phyloP scores from a whole-genome alignment of 2,888 invertebrate species.

The Cosmia trapezina region DNA sequence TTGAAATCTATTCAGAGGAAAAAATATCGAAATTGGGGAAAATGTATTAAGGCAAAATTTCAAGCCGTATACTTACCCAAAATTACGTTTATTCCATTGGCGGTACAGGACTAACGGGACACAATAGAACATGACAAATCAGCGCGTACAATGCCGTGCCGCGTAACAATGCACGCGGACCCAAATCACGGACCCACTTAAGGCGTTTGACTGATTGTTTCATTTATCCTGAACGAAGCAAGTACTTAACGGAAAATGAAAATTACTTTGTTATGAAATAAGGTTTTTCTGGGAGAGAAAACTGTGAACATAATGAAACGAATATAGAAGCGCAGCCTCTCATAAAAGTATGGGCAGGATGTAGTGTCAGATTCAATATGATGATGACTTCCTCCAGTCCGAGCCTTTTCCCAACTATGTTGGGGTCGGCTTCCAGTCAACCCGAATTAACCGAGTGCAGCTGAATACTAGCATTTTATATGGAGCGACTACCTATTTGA shows the following conservation, averaged over 20 bases:
- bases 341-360: too few relatives aligned
- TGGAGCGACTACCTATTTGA: too few relatives aligned
- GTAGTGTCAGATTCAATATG: too few relatives aligned
- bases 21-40: constrained; percentile 16
- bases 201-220: constrained; percentile 65
- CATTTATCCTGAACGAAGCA: constrained; percentile 52
- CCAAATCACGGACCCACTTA: constrained; percentile 61
- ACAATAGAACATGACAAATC: constrained; percentile 56
- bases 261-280: constrained; percentile 15
- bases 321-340: background rate
- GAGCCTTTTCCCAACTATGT: too few relatives aligned
- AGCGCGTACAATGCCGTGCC: constrained; percentile 54
- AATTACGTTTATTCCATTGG: constrained; percentile 29
- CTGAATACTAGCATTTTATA: too few relatives aligned
- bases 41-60: constrained; percentile 13
- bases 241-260: constrained; percentile 23
- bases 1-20: constrained; percentile 14
- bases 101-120: constrained; percentile 17
- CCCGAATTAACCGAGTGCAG: too few relatives aligned
- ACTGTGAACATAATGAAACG: background rate
- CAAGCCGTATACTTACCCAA: background rate
- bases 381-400: too few relatives aligned
- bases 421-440: too few relatives aligned
- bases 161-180: constrained; percentile 52
- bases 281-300: constrained; percentile 2